A percentile compares a stretch with the other conserved stretches of the same genome.
phyloP scores from a whole-genome alignment of 2,888 invertebrate species.

The Saturnia pavonia region DNA sequence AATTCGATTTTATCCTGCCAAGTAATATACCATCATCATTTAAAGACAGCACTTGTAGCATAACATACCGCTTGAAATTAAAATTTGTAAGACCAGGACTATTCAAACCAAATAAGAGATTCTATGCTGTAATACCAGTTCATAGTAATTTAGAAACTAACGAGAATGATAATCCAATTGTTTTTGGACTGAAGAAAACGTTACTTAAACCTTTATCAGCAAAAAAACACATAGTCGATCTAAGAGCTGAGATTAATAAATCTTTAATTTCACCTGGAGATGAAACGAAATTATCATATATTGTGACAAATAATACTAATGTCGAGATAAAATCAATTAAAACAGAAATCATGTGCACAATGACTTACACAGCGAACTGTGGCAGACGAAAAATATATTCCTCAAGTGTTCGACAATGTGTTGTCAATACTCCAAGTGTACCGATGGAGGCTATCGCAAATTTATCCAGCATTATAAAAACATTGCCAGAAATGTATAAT shows the following conservation, averaged over 20 bases:
- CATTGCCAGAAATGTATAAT: slow-evolving; percentile 31
- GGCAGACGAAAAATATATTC: slow-evolving; percentile 19
- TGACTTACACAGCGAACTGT: slow-evolving; percentile 30
- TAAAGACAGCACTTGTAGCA: slow-evolving; percentile 26
- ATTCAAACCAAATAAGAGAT: slow-evolving; percentile 31
- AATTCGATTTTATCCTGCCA: slow-evolving; percentile 35
- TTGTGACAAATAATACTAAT: slow-evolving; percentile 32
- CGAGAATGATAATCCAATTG: slow-evolving; percentile 23
- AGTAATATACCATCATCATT: slow-evolving; percentile 37
- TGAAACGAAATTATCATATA: slow-evolving; percentile 24
- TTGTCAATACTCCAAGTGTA: slow-evolving; percentile 26
- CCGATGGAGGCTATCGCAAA: slow-evolving; percentile 29
- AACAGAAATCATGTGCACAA: slow-evolving; percentile 28
- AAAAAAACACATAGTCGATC: slow-evolving; percentile 28
- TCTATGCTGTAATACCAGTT: slow-evolving; percentile 30
- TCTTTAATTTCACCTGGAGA: slow-evolving; percentile 27
- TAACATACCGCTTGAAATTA: slow-evolving; percentile 33
- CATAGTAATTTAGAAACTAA: slow-evolving; percentile 27
- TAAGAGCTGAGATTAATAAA: slow-evolving; percentile 31
- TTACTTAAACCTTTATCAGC: slow-evolving; percentile 32
- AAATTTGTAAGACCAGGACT: slow-evolving; percentile 32
- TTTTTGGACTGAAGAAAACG: slow-evolving; percentile 32
- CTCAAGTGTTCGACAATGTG: slow-evolving; percentile 26
- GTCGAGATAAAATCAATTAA: slow-evolving; percentile 29
- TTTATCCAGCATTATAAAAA: slow-evolving; percentile 27